These are phyloP conservation scores for Diloba caeruleocephala DNA, from an alignment of 2,888 invertebrate species.

Conservation along the genomic window DNA sequence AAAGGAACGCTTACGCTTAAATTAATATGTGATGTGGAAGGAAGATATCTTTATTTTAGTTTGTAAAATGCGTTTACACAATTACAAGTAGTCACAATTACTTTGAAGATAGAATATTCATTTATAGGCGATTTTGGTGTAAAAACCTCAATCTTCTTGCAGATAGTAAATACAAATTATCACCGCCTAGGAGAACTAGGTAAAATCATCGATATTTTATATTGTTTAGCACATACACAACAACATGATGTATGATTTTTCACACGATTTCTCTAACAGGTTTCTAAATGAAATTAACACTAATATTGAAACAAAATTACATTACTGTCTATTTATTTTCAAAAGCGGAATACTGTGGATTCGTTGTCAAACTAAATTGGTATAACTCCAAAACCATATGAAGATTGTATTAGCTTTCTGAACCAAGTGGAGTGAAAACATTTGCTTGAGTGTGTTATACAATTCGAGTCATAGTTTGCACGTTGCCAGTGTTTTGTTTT, in stretches of 20 bases:
- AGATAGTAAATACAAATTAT: slow-evolving; percentile 9
- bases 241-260: slow-evolving; percentile 21
- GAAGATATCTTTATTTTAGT: slow-evolving; percentile 31
- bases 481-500: slow-evolving; percentile 45
- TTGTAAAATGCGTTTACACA: slow-evolving; percentile 12
- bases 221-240: slow-evolving; percentile 23
- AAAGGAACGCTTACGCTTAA: slow-evolving; percentile 48
- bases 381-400: slow-evolving; percentile 34
- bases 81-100: neutral
- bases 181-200: slow-evolving; percentile 19
- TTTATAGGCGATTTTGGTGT: neutral
- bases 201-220: slow-evolving; percentile 24
- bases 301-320: slow-evolving; percentile 21
- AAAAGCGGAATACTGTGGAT: slow-evolving; percentile 22
- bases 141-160: neutral
- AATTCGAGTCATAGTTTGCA: slow-evolving; percentile 33
- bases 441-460: slow-evolving; percentile 35
- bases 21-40: slow-evolving; percentile 46
- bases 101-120: too few species aligned
- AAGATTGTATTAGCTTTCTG: slow-evolving; percentile 40
- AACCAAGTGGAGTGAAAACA: slow-evolving; percentile 32
- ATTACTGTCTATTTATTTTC: slow-evolving; percentile 21
- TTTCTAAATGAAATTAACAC: slow-evolving; percentile 45
- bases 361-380: slow-evolving; percentile 30
- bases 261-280: slow-evolving; percentile 49